Percentiles rank a stretch among this genome's conserved stretches.
Evolutionary conservation across 1,140 invertebrate species (phyloP).

Genomic region (Manduca sexta): DNA sequence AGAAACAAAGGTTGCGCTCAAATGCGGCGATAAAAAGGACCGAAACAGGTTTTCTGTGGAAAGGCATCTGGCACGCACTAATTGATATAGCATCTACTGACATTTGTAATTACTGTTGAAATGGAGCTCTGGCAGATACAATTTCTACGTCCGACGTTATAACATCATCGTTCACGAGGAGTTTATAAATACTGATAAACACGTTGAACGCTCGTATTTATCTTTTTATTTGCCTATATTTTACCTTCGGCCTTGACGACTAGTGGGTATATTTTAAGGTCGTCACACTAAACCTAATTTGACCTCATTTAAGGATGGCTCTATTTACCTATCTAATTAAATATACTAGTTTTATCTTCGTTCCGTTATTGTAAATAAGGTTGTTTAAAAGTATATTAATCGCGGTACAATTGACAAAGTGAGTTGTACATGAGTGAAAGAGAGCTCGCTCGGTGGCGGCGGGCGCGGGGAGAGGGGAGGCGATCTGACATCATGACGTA

Average conservation of each 20-base stretch:
- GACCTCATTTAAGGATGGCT: no score
- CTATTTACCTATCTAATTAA: no score
- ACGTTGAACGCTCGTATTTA: no score
- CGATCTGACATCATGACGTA: slow-evolving; percentile 45
- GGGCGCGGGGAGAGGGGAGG: slow-evolving; percentile 12
- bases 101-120: slow-evolving; percentile 42
- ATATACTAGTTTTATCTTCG: no score
- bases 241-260: no score
- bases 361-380: no score
- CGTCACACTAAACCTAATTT: no score
- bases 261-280: no score
- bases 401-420: neutral
- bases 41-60: slow-evolving; percentile 56
- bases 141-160: slow-evolving; percentile 9
- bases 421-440: slow-evolving; percentile 7
- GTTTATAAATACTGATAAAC: no score
- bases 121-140: slow-evolving; percentile 10
- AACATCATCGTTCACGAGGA: neutral
- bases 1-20: slow-evolving; percentile 41
- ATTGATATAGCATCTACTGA: slow-evolving; percentile 58
- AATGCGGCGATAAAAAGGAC: slow-evolving; percentile 38
- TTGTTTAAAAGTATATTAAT: no score
- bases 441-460: slow-evolving; percentile 2
- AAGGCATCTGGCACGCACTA: slow-evolving; percentile 64
- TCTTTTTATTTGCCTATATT: no score